Evolutionary conservation across 2,113 vertebrate genomes (phyloP).

Genomic region (Gobiocypris rarus): DNA sequence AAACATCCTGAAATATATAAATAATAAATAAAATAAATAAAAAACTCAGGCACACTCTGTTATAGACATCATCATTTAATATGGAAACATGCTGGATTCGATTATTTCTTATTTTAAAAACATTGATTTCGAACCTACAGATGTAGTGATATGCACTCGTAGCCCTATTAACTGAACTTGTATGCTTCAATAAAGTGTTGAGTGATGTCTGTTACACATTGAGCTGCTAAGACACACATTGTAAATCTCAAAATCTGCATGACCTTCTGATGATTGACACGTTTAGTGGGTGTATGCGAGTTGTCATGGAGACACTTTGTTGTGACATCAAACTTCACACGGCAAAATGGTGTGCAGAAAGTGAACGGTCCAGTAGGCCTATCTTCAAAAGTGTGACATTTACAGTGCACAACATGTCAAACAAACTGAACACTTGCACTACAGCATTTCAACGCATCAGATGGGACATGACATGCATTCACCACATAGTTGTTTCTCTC

Average conservation of each 20-base stretch:
- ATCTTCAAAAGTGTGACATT: constrained; percentile 35
- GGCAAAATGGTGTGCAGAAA: constrained; percentile 47
- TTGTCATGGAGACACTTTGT: constrained; percentile 48
- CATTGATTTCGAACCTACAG: neutral
- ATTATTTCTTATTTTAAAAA: constrained; percentile 27
- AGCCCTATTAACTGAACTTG: constrained; percentile 3
- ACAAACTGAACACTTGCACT: constrained; percentile 26
- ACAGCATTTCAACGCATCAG: constrained; percentile 10
- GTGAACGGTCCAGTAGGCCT: neutral
- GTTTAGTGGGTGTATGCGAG: constrained; percentile 44
- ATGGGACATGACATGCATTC: neutral
- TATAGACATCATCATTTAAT: constrained; percentile 37
- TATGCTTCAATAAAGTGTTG: constrained; percentile 22
- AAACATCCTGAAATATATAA: constrained; percentile 21
- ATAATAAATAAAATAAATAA: too few relatives aligned
- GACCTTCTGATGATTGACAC: constrained; percentile 49
- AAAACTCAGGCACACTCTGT: neutral
- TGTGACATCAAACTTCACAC: constrained; percentile 47
- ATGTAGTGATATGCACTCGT: neutral
- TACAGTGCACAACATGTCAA: constrained; percentile 44
- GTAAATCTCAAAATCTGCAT: constrained; percentile 11
- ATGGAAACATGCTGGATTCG: neutral
- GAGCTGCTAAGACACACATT: neutral
- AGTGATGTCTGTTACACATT: neutral
- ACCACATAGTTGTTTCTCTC: neutral